Evolutionary conservation across 2,888 invertebrate species (phyloP), one percentile per base, ranked within the genome.

Genomic region (Tiliacea citrago): DNA sequence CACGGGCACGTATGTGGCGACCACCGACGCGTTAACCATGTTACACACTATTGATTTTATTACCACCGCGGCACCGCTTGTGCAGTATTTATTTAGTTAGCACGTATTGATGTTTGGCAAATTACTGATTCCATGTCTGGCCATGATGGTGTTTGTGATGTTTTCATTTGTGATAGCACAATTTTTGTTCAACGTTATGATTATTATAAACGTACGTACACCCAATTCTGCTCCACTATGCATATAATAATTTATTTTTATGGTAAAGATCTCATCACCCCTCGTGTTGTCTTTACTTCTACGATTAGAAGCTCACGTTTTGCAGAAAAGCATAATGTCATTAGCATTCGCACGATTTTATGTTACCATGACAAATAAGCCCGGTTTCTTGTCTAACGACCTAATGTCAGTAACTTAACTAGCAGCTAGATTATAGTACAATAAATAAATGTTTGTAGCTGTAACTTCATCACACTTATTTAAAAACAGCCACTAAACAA

Each of bases 21-120:
- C 24, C 18, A 70, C 21, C 53, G 58, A 69, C 45, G 73, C 73
- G 45, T 81, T 55, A 77, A 67, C 71, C 62, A 18, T 57, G 67
- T 51, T 69, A 66, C 65, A 78, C 77, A 73, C 65, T 83, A 75
- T 82, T 73, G 71, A 77, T 77, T 83, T 67, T 67, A 71, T 83
- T 69, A 63, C 51, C 67, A 24, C 45, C 29, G 29, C 29, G 29
- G 29, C 29, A 29, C 29, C 18, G 39, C 16, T 42, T 35, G 35
- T 53, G 29, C 55, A 57, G 13, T 58, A 55, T 49, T 81, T 49
- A 47, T 80, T 68, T 53, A 35, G 58, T 53, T 35, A 12, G 18
- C 53, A n/a, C 45, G n/a, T 49, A 16, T 60, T 65, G 24, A 66
- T 71, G 45, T 69, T 80, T 70, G 62, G 39, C 35, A 55, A 65